Evolutionary conservation across 1,140 invertebrate species (phyloP), one percentile per base, ranked within the genome.

Genomic region (Zelostemma sp.): DNA sequence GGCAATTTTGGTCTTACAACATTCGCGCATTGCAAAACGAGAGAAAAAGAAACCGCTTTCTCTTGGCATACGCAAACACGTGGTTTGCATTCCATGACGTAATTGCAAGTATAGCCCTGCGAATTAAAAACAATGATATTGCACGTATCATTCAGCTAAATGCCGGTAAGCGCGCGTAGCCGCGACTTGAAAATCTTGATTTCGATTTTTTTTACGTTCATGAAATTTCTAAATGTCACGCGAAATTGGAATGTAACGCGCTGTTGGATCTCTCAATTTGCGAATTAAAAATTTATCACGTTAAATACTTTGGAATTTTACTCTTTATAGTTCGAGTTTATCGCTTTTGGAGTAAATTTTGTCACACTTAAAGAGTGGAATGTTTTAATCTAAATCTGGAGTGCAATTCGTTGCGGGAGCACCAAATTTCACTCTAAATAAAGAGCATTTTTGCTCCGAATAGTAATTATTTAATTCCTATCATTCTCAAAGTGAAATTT

Each of bases 1-100:
- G 54, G 59, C 38, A 68, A 68, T 62, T 68, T 68, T 57, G 31
- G 31, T 58, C 12, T 68, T 68, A 59, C 65, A 43, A 68, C 65
- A 62, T 31, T 45, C 17, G 12, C 15, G 16, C n/a, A 8, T 68
- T 68, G 65, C 65, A 68, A 68, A 68, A 62, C n/a, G 60, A 62
- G 46, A 68, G 11, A 51, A 62, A 68, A 53, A 57, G 56, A 62
- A 4, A 46, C 21, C 31, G 49, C 58, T 68, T 68, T 68, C 65
- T 68, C 58, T 68, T 31, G n/a, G 15, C 19, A 15, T n/a, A 9
- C 11, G 40, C n/a, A 14, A 12, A 6, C 9, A 16, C 40, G 43
- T 18, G 31, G 25, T 54, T 62, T 12, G 31, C 50, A 12, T 11
- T 16, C n/a, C 12, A 18, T n/a, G n/a, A n/a, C n/a, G n/a, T n/a